Percentiles rank a stretch among this genome's conserved stretches.
Evolutionary conservation across 2,797 vertebrate genomes (phyloP).

Genomic region (Neosilurus mollespiculum): DNA sequence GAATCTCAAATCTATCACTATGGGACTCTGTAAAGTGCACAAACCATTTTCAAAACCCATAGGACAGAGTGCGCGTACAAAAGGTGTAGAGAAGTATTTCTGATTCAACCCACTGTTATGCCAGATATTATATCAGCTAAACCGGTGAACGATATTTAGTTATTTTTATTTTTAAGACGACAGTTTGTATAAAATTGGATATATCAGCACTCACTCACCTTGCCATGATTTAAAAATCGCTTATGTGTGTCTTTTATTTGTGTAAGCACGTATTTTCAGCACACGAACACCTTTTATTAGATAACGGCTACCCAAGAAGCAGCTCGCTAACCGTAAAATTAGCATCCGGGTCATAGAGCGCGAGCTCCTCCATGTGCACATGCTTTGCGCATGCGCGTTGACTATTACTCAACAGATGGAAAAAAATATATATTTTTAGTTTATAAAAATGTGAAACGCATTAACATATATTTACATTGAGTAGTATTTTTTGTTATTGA

Average conservation of each 20-base stretch:
- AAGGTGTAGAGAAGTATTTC: not conserved
- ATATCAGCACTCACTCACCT: constrained; percentile 36
- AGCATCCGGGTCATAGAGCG: constrained; percentile 47
- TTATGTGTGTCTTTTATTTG: constrained; percentile 12
- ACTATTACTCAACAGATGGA: not conserved
- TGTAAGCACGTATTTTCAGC: not conserved
- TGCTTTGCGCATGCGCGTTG: constrained; percentile 3
- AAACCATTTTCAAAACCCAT: fast-evolving
- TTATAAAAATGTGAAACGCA: not conserved
- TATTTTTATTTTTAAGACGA: not conserved
- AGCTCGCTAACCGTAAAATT: not conserved
- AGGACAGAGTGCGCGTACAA: not conserved
- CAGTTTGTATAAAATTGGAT: not conserved
- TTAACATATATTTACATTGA: not conserved
- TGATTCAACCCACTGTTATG: not conserved
- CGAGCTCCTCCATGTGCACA: not conserved
- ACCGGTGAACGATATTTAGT: not conserved
- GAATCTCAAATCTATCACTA: not conserved
- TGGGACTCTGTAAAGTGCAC: not conserved
- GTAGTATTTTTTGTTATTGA: too few relatives aligned
- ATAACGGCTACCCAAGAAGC: not conserved
- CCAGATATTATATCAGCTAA: not conserved
- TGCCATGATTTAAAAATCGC: constrained; percentile 36
- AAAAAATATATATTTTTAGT: not conserved
- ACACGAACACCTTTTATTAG: not conserved